Evolutionary conservation across 2,797 vertebrate genomes (phyloP).

Genomic region (Carduelis carduelis): DNA sequence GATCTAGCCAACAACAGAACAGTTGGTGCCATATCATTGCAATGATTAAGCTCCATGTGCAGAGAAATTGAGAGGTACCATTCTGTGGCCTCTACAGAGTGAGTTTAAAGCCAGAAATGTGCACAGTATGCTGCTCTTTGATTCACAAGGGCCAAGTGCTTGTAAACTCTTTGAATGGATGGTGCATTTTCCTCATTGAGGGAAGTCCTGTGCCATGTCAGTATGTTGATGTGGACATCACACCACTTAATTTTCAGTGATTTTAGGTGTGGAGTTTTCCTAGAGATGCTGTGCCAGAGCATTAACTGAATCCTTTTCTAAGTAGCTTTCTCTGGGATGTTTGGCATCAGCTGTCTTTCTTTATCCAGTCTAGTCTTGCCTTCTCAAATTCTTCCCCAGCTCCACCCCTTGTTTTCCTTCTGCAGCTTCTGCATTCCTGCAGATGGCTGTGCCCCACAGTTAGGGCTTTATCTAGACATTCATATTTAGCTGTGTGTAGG

Average conservation of each 20-base stretch:
- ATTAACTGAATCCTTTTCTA: background rate
- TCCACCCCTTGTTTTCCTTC: background rate
- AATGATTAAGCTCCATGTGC: background rate
- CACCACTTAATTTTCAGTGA: background rate
- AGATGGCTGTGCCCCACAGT: background rate
- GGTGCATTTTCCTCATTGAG: rapidly evolving
- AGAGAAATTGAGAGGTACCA: background rate
- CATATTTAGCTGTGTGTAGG: constrained; percentile 25
- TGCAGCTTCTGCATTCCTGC: background rate
- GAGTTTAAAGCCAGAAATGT: background rate
- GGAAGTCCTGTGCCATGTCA: background rate
- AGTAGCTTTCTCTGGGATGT: background rate
- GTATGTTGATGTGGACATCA: background rate
- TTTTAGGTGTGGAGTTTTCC: background rate
- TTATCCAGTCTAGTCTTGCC: background rate
- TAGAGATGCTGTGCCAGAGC: background rate
- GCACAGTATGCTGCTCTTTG: background rate
- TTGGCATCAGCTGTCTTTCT: background rate
- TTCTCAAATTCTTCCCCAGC: background rate
- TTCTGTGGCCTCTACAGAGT: background rate
- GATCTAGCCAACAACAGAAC: background rate
- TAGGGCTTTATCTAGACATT: background rate
- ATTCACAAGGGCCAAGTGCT: background rate
- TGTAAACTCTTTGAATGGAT: background rate
- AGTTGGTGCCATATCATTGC: background rate